phyloP scores from a whole-genome alignment of 1,140 invertebrate species.

The Schlechtendalia chinensis region DNA sequence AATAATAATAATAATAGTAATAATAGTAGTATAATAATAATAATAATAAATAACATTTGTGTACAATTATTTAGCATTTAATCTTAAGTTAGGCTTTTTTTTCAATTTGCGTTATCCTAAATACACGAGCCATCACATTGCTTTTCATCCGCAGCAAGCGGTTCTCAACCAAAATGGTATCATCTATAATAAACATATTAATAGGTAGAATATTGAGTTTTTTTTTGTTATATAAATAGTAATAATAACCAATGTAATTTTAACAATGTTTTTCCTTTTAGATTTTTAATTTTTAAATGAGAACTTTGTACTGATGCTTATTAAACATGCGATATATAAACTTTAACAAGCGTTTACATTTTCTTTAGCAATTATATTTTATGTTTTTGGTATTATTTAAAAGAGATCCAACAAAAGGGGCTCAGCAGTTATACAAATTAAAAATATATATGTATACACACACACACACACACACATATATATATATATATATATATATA shows the following conservation, averaged over 20 bases:
- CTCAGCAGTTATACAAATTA: slow-evolving; percentile 33
- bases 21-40: slow-evolving; percentile 34
- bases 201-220: slow-evolving; percentile 20
- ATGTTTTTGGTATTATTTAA: slow-evolving; percentile 12
- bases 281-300: slow-evolving; percentile 7
- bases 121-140: slow-evolving; percentile 46
- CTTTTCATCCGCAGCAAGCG: slow-evolving; percentile 43
- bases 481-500: too few species aligned
- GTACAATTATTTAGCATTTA: slow-evolving; percentile 17
- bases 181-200: slow-evolving; percentile 49
- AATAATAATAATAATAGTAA: slow-evolving; percentile 34
- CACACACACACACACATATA: too few species aligned
- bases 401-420: slow-evolving; percentile 47
- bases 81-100: slow-evolving; percentile 33
- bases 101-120: slow-evolving; percentile 28
- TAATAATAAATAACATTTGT: slow-evolving; percentile 48
- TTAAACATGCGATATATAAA: slow-evolving; percentile 37
- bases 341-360: slow-evolving; percentile 25
- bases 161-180: slow-evolving; percentile 30
- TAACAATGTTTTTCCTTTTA: slow-evolving; percentile 2
- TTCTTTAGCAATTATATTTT: slow-evolving; percentile 26
- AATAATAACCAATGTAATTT: slow-evolving; percentile 25
- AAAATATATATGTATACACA: neutral
- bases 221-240: slow-evolving; percentile 10
- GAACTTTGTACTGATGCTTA: slow-evolving; percentile 26